These are phyloP conservation scores for Muricea muricata DNA, from an alignment of 92 coral and sea anemone genomes.

Conservation along the genomic window DNA sequence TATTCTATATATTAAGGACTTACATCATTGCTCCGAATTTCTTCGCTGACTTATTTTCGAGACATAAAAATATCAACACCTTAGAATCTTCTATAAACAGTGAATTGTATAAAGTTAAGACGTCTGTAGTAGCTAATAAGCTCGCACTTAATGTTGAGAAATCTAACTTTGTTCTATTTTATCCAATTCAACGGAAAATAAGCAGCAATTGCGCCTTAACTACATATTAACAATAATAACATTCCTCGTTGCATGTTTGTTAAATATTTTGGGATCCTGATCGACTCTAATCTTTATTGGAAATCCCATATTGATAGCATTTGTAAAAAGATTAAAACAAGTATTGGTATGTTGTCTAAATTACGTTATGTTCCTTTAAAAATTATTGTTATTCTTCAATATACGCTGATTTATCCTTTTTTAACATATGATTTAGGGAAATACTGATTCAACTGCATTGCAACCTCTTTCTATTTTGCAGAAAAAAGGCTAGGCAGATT, in stretches of 20 bases:
- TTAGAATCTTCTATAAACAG: conserved; percentile 2
- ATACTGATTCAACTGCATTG: not conserved
- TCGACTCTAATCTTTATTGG: conserved; percentile 21
- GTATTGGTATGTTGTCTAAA: conserved; percentile 11
- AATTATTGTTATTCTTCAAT: not conserved
- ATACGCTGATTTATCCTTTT: conserved; percentile 25
- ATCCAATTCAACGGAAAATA: conserved; percentile 21
- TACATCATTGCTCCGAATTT: not conserved
- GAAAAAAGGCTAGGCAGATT: not conserved
- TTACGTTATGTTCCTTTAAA: conserved; percentile 5
- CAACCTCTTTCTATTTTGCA: not conserved
- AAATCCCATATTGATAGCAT: conserved; percentile 19
- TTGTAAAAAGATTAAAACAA: conserved; percentile 17
- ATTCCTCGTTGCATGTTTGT: not conserved
- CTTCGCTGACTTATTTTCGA: not conserved
- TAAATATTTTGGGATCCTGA: conserved; percentile 27
- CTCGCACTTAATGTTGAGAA: not conserved
- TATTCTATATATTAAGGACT: not conserved
- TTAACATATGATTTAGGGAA: conserved; percentile 7
- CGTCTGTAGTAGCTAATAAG: not conserved
- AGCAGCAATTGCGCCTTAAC: not conserved
- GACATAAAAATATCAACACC: not conserved
- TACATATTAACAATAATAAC: not conserved
- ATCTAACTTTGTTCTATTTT: conserved; percentile 35
- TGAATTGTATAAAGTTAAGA: not conserved